phyloP scores from a whole-genome alignment of 2,113 vertebrate species.

The Nycticorax nycticorax region DNA sequence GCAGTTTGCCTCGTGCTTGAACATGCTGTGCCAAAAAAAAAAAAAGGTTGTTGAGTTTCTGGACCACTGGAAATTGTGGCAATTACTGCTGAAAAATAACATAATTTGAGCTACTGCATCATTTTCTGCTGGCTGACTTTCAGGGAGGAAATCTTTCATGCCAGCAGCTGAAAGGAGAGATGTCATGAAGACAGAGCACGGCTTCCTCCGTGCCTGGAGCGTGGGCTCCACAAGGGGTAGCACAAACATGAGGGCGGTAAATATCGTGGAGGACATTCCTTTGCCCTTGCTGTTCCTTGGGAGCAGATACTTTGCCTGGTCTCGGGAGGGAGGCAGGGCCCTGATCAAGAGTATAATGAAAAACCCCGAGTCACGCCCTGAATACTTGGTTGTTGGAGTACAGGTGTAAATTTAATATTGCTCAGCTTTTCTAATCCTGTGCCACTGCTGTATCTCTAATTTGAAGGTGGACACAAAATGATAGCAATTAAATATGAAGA shows the following conservation, averaged over 20 bases:
- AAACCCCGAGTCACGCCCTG: background rate
- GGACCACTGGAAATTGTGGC: background rate
- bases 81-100: background rate
- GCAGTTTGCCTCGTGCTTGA: background rate
- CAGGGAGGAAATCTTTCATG: background rate
- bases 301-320: background rate
- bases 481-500: background rate
- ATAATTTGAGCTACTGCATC: background rate
- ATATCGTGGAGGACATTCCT: background rate
- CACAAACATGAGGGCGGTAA: background rate
- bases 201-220: background rate
- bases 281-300: background rate
- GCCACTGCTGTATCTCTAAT: background rate
- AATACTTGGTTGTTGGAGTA: background rate
- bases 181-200: background rate
- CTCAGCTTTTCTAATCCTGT: background rate
- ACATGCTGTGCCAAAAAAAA: no score
- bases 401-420: background rate
- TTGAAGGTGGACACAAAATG: background rate
- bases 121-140: slow-evolving; percentile 6
- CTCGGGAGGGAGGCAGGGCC: background rate
- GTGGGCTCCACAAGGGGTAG: background rate
- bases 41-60: background rate
- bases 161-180: background rate
- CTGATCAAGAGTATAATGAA: background rate